A percentile compares a stretch with the other conserved stretches of the same genome.
These are phyloP conservation scores for Coenonympha arcania DNA, from an alignment of 2,888 invertebrate genomes.

Conservation along the genomic window DNA sequence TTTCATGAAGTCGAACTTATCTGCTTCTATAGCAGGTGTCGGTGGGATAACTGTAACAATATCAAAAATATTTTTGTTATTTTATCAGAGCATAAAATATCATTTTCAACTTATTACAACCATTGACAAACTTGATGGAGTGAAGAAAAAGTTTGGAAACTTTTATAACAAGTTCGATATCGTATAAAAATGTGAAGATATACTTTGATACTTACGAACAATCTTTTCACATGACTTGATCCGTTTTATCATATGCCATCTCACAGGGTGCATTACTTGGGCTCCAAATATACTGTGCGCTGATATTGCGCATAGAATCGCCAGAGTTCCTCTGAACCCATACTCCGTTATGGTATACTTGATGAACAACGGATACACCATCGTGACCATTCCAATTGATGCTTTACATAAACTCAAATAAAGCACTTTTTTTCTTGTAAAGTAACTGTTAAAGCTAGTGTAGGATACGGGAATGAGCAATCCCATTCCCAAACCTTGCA, in stretches of 20 bases:
- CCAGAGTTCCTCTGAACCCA: conserved; percentile 82
- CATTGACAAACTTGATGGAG: neutral
- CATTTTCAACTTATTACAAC: neutral
- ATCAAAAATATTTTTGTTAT: neutral
- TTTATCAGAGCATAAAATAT: neutral
- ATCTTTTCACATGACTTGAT: conserved; percentile 58
- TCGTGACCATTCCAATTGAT: conserved; percentile 78
- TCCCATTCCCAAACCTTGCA: conserved; percentile 80
- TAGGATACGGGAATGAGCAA: conserved; percentile 81
- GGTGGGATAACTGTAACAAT: conserved; percentile 62
- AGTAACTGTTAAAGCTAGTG: conserved; percentile 83
- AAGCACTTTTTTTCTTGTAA: conserved; percentile 79
- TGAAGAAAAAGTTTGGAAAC: neutral
- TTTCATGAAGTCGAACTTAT: conserved; percentile 51
- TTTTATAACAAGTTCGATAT: neutral
- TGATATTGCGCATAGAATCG: conserved; percentile 78
- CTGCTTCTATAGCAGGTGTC: conserved; percentile 61
- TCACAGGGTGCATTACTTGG: conserved; percentile 80
- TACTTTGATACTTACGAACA: conserved; percentile 51
- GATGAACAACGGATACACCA: conserved; percentile 78
- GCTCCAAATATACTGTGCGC: conserved; percentile 79
- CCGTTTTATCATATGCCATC: conserved; percentile 78
- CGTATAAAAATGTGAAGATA: neutral
- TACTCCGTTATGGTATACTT: conserved; percentile 76
- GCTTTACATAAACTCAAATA: conserved; percentile 82